Evolutionary conservation across 2,888 invertebrate genomes (phyloP).

Genomic region (Eilema caniola): DNA sequence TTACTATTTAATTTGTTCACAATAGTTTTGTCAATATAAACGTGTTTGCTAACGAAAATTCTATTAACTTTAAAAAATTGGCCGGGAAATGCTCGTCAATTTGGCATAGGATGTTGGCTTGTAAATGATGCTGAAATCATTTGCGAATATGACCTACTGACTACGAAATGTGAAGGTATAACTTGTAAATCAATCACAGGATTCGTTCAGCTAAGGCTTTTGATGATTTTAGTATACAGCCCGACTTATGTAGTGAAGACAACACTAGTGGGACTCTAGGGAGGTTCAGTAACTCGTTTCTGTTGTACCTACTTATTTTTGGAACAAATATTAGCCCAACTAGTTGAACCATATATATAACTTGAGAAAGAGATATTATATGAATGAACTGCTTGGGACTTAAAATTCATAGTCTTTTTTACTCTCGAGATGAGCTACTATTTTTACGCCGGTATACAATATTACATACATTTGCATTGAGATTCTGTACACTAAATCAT

Average conservation of each 20-base stretch:
- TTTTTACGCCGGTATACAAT: background rate
- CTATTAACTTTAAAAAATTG: slow-evolving; percentile 31
- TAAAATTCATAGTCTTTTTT: background rate
- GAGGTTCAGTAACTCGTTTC: too few species aligned
- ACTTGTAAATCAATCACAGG: slow-evolving; percentile 50
- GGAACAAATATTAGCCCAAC: too few species aligned
- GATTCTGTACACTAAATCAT: background rate
- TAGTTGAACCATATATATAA: too few species aligned
- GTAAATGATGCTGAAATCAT: slow-evolving; percentile 38
- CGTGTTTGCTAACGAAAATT: background rate
- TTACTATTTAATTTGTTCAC: background rate
- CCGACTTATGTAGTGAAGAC: slow-evolving; percentile 13
- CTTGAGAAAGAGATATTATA: too few species aligned
- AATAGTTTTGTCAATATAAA: background rate
- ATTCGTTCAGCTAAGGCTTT: slow-evolving; percentile 53
- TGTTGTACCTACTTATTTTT: too few species aligned
- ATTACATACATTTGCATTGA: background rate
- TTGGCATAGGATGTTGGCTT: slow-evolving; percentile 68
- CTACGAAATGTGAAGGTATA: slow-evolving; percentile 25
- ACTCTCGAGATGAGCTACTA: background rate
- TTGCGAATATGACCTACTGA: slow-evolving; percentile 26
- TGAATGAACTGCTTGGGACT: too few species aligned
- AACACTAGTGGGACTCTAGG: too few species aligned
- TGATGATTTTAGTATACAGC: slow-evolving; percentile 24
- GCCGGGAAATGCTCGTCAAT: slow-evolving; percentile 53